Base-by-base conservation (phyloP, 2,888 invertebrate species). In the Meghimatium bilineatum region DNA sequence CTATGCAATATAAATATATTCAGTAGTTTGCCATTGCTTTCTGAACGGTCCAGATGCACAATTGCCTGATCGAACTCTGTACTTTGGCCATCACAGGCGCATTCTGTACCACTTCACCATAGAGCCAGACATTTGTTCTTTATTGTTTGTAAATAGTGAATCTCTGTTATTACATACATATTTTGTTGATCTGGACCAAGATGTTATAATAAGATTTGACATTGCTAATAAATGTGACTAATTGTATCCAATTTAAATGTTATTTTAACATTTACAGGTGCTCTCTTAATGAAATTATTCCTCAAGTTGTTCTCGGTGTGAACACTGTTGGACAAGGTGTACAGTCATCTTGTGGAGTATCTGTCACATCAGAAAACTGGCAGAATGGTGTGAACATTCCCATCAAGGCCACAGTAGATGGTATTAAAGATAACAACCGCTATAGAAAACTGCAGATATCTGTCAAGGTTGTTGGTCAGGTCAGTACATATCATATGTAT, bases 371-470 rank as follows among this genome's bases (percentile, higher is more conserved):
- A 34, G 69, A 69, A 63, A 89, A 89, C 82, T 89, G 89, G 89
- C 74, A 78, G 69, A 34, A 52, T 23, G 56, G 34, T 26, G 83
- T 87, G 38, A 32, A 44, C 29, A 79, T 89, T 20, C 85, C 85
- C 0, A 84, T 90, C 26, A 86, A 87, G 79, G 90, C 89, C 49
- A 88, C 87, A 63, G 44, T 86, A 10, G 90, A 90, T 71, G 81
- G 84, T 2, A 63, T 89, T 29, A 84, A 81, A 67, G 89, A 90
- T 79, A 85, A 86, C 0, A 84, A 88, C 56, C 85, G 85, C 29
- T 84, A 12, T 5, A 77, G 83, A 52, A 29, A 69, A 20, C 67
- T 90, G 20, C 60, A 77, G 10, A 80, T 88, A 26, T 34, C 78
- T 26, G 85, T 85, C 44, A 83, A 82, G 32, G 60, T 84, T 32